Conservation (phyloP, 2,797 vertebrate species). For the Syngnathus acus region DNA sequence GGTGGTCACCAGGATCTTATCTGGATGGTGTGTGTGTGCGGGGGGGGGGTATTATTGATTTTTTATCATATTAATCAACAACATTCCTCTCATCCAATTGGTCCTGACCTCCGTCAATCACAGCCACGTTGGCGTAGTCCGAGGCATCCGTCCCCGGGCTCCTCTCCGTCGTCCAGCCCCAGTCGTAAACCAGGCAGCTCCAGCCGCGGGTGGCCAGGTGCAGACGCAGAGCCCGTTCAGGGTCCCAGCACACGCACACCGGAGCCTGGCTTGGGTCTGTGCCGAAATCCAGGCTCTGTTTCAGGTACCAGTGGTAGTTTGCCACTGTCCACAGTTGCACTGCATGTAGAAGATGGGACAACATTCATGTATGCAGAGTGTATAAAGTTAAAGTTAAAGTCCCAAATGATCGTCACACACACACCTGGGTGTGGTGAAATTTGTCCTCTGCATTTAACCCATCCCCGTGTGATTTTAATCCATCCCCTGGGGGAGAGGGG, state of each 20-base stretch:
- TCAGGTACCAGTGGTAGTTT: conserved; percentile 98
- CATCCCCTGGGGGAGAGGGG: too few relatives aligned
- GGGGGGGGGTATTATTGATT: neutral
- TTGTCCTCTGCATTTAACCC: too few relatives aligned
- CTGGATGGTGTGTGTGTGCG: conserved; percentile 47
- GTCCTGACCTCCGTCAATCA: conserved; percentile 86
- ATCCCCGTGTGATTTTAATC: too few relatives aligned
- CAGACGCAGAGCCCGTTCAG: conserved; percentile 68
- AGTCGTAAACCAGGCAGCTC: conserved; percentile 79
- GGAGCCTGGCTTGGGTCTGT: conserved; percentile 59
- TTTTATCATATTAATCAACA: neutral
- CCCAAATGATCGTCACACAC: too few relatives aligned
- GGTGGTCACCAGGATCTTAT: conserved; percentile 80
- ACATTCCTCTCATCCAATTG: neutral
- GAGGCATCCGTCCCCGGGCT: conserved; percentile 61
- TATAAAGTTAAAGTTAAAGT: too few relatives aligned
- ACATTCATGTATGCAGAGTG: neutral
- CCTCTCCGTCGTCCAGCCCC: conserved; percentile 81
- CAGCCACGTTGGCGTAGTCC: conserved; percentile 81
- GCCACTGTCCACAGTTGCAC: conserved; percentile 91
- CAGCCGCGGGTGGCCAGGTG: conserved; percentile 77
- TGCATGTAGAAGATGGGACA: conserved; percentile 35
- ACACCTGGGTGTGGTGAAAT: too few relatives aligned
- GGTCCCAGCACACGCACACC: conserved; percentile 82
- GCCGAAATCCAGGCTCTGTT: conserved; percentile 85